Conservation (phyloP, 2,797 vertebrate species). For the Sebastes kiyomatsui region DNA sequence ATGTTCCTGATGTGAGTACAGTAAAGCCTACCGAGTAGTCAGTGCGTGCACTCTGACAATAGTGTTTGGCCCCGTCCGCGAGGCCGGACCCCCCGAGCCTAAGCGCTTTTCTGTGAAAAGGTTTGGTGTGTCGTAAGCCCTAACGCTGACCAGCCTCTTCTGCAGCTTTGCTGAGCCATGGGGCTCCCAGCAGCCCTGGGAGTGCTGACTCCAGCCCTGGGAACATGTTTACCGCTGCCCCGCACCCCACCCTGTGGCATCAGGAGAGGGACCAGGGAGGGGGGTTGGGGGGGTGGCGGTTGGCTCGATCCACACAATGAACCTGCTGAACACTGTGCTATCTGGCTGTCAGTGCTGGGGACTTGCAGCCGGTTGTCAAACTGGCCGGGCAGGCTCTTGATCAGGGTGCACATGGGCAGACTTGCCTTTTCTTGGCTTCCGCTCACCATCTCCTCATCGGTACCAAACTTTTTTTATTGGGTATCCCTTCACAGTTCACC, state of each 20-base stretch:
- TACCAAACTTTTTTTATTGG: constrained; percentile 33
- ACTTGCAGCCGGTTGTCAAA: constrained; percentile 49
- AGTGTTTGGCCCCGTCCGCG: constrained; percentile 58
- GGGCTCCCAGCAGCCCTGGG: constrained; percentile 74
- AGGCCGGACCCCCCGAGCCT: constrained; percentile 67
- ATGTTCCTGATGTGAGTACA: constrained; percentile 48
- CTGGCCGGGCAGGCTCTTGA: constrained; percentile 48
- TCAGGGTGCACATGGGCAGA: constrained; percentile 20
- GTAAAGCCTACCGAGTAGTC: constrained; percentile 49
- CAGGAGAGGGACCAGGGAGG: constrained; percentile 55
- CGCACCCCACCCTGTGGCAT: constrained; percentile 62
- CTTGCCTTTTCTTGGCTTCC: constrained; percentile 25
- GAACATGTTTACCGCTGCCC: constrained; percentile 81
- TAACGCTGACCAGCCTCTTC: constrained; percentile 82
- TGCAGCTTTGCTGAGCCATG: constrained; percentile 84
- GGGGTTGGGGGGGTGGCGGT: background rate
- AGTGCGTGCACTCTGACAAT: constrained; percentile 69
- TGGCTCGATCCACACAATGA: constrained; percentile 78
- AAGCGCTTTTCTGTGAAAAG: constrained; percentile 79
- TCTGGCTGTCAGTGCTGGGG: constrained; percentile 42
- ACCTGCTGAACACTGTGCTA: constrained; percentile 84
- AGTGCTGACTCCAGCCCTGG: constrained; percentile 86
- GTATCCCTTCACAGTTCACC: background rate
- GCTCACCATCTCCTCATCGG: constrained; percentile 6
- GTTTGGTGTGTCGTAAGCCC: constrained; percentile 74